These are phyloP conservation scores for Apaloderma vittatum DNA, from an alignment of 2,113 vertebrate species.

Conservation along the genomic window DNA sequence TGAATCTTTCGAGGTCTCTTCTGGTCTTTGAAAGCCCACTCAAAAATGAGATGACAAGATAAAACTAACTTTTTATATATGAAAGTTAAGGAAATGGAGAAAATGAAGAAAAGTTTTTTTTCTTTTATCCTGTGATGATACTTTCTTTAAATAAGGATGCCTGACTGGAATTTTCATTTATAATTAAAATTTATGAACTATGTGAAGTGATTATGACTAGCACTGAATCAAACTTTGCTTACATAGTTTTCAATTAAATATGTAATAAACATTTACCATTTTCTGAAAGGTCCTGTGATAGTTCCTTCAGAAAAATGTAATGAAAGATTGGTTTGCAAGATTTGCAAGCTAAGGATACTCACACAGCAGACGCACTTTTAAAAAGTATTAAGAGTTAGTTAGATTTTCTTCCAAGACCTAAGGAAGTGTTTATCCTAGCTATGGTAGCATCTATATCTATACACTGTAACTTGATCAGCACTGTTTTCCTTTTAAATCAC, in stretches of 20 bases:
- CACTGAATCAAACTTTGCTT: not conserved
- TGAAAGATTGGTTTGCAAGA: not conserved
- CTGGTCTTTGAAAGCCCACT: not conserved
- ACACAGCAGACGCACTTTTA: not conserved
- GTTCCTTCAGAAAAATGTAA: not conserved
- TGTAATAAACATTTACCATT: not conserved
- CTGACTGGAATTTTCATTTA: not conserved
- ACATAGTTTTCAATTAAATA: not conserved
- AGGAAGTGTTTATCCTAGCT: not conserved
- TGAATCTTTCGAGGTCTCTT: not conserved
- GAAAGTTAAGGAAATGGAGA: not conserved
- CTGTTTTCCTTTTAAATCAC: not conserved
- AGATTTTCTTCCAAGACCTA: not conserved
- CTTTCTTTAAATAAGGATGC: not conserved
- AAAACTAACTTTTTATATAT: not conserved
- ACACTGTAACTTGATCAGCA: not conserved
- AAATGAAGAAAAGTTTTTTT: not conserved
- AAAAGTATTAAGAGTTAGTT: not conserved
- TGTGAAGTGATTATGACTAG: not conserved
- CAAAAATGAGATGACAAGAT: not conserved
- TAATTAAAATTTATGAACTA: not conserved
- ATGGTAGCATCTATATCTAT: not conserved
- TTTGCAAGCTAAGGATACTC: not conserved
- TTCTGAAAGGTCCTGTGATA: not conserved
- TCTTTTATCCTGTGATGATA: not conserved